phyloP scores from a whole-genome alignment of 1,140 invertebrate species.

The Drosophila hydei region DNA sequence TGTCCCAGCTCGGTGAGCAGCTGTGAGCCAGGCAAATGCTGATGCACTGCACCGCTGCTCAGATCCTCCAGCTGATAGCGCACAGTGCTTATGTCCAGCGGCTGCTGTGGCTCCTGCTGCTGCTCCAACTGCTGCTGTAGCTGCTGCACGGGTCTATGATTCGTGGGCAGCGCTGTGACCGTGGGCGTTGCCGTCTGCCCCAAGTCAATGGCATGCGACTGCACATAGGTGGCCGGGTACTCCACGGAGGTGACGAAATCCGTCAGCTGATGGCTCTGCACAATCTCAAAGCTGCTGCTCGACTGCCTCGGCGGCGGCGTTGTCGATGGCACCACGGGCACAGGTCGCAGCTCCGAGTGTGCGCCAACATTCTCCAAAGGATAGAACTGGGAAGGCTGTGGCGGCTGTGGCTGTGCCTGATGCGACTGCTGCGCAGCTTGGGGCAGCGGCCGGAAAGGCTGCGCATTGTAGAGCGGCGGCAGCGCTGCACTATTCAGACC shows the following conservation, averaged over 20 bases:
- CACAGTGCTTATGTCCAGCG: conserved; percentile 56
- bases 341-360: conserved; percentile 67
- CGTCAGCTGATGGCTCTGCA: conserved; percentile 86
- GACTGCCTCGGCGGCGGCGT: conserved; percentile 36
- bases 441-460: conserved; percentile 84
- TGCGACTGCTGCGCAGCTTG: conserved; percentile 41
- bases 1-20: conserved; percentile 73
- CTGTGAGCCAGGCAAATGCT: conserved; percentile 74
- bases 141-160: conserved; percentile 15
- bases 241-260: conserved; percentile 88
- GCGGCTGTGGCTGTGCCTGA: conserved; percentile 27
- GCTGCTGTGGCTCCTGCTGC: background rate
- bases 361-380: conserved; percentile 65
- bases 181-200: conserved; percentile 16
- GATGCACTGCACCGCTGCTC: conserved; percentile 62
- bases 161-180: conserved; percentile 3
- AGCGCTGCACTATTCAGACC: conserved; percentile 85
- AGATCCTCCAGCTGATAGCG: conserved; percentile 81
- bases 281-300: conserved; percentile 84
- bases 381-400: conserved; percentile 35
- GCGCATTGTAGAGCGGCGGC: conserved; percentile 86
- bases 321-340: conserved; percentile 40
- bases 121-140: conserved; percentile 8
- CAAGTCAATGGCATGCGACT: conserved; percentile 87
- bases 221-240: conserved; percentile 87